Base-by-base conservation (phyloP, 2,113 vertebrate genomes). In the Passer montanus region DNA sequence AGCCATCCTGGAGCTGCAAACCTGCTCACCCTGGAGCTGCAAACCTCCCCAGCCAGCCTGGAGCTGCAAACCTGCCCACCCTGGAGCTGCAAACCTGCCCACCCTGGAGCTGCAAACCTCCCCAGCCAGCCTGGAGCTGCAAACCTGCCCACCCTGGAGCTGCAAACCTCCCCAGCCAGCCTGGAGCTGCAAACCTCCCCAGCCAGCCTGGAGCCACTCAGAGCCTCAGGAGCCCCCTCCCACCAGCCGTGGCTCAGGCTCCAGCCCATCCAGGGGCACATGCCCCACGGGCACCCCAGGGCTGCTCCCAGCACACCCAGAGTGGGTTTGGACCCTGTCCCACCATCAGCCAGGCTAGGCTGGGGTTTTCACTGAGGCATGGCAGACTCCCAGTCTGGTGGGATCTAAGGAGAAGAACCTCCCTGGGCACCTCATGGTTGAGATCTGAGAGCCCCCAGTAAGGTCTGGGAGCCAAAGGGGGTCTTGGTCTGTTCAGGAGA, bases 221-320 rank as follows among this genome's bases (percentile, higher is more conserved):
- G 4, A 8, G 44, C 55, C 70, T 64, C 15, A 14, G 43, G 47
- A 79, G 21, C 13, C 49, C 31, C 15, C 23, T 56, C 21, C 27
- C 30, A 27, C 2, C 49, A 69, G 6, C 23, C 19, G 3, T 2
- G 20, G 22, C 23, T 6, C 53, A 85, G 31, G 62, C 35, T 58
- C 44, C 52, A 63, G 67, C 33, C 27, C 49, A 13, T 8, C 27
- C 27, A 8, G 3, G 4, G 27, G 26, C 18, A 72, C 19, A 19
- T 0, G 0, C 13, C 26, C 82, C 28, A 15, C 5, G 9, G 28
- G 23, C 47, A 41, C 24, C 3, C 2, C 0, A 15, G 26, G 2
- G 31, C 35, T 35, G 47, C 33, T 63, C 75, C 50, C 60, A 59
- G 52, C 13, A 15, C 23, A 20, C 11, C 64, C 47, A 13, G 14